Conservation (phyloP, 2,113 vertebrate species). For the Cyanoliseus patagonus region DNA sequence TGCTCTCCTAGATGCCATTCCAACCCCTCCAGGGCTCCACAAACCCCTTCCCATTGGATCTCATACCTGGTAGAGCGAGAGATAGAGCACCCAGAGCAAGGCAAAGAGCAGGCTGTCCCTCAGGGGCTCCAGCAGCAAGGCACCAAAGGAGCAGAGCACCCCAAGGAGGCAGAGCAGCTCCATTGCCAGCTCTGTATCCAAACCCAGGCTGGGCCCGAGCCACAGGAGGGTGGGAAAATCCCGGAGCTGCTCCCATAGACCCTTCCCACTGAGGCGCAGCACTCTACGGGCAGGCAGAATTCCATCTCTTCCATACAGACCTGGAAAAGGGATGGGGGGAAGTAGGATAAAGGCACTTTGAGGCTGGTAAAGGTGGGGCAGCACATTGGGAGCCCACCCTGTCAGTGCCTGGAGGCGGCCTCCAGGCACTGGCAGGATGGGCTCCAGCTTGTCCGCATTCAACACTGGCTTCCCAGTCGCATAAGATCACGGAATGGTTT, state of each 20-base stretch:
- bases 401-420: not conserved
- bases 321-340: slow-evolving; percentile 54
- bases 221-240: slow-evolving; percentile 87
- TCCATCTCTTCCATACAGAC: slow-evolving; percentile 89
- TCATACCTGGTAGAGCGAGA: slow-evolving; percentile 85
- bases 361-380: not conserved
- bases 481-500: not conserved
- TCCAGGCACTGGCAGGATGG: too few species aligned
- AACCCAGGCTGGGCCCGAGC: slow-evolving; percentile 81
- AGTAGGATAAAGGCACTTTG: not conserved
- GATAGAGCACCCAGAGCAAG: slow-evolving; percentile 83
- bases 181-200: slow-evolving; percentile 89
- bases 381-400: too few species aligned
- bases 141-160: slow-evolving; percentile 70
- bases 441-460: not conserved
- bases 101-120: slow-evolving; percentile 83
- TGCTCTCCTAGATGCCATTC: rapidly evolving
- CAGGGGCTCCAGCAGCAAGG: slow-evolving; percentile 73
- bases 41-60: not conserved
- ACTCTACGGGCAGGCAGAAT: slow-evolving; percentile 83
- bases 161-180: slow-evolving; percentile 89
- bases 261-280: slow-evolving; percentile 81
- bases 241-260: slow-evolving; percentile 80
- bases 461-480: not conserved
- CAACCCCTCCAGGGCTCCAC: rapidly evolving